A percentile compares a stretch with the other conserved stretches of the same genome.
These are phyloP conservation scores for Neofelis nebulosa DNA, from an alignment of 2,113 vertebrate genomes.

Conservation along the genomic window DNA sequence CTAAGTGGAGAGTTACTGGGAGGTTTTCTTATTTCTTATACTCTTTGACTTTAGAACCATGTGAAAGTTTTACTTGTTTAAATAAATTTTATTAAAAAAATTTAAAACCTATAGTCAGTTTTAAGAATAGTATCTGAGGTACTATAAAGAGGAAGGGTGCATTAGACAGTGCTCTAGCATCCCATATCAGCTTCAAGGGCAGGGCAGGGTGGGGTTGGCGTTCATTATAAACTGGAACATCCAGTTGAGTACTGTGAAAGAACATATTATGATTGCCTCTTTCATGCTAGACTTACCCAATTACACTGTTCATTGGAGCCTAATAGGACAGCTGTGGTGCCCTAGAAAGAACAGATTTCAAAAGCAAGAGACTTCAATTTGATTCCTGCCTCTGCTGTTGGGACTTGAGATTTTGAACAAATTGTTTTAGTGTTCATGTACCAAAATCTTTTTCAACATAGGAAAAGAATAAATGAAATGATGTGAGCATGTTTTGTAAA, in stretches of 20 bases:
- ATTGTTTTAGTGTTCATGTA: neutral
- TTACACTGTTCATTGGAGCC: neutral
- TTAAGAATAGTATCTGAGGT: neutral
- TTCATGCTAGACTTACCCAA: neutral
- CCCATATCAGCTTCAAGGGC: neutral
- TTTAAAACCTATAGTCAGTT: neutral
- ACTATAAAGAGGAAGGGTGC: neutral
- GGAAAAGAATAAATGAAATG: constrained; percentile 26
- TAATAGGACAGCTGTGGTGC: neutral
- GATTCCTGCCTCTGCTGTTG: neutral
- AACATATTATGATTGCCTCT: neutral
- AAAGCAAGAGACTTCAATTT: constrained; percentile 23
- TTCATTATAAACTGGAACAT: constrained; percentile 45
- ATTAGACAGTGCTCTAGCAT: neutral
- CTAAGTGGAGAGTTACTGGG: neutral
- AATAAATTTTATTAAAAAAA: neutral
- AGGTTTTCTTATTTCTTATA: neutral
- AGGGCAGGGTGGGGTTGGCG: neutral
- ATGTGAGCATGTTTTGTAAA: neutral
- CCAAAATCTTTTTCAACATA: neutral
- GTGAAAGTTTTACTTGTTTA: constrained; percentile 8
- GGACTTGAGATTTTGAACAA: constrained; percentile 35
- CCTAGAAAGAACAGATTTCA: neutral
- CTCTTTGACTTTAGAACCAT: neutral
- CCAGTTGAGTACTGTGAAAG: neutral